Conservation (phyloP, 53 echinoderm and acorn worm genomes). For the Pentamera pediparva region DNA sequence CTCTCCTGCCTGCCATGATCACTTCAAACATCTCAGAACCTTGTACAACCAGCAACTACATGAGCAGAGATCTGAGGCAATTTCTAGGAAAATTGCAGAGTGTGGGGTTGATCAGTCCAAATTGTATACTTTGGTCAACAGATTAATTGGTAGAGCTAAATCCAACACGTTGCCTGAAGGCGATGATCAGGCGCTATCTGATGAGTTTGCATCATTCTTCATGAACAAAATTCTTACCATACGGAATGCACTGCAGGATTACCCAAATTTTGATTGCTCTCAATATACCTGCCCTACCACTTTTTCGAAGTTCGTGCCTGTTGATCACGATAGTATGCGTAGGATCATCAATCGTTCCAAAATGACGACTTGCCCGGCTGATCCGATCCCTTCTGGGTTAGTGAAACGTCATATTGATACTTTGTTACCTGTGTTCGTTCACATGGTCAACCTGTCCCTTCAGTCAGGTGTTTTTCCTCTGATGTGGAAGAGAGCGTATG, state of each 20-base stretch:
- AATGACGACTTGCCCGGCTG: not conserved
- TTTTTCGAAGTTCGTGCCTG: not conserved
- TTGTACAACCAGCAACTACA: not conserved
- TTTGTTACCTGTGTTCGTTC: not conserved
- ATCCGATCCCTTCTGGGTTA: not conserved
- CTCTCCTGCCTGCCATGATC: not conserved
- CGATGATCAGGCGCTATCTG: not conserved
- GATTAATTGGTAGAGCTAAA: not conserved
- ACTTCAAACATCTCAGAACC: not conserved
- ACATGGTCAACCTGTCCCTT: not conserved
- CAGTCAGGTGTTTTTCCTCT: not conserved
- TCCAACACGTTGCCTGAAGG: not conserved
- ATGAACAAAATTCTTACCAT: slow-evolving; percentile 5
- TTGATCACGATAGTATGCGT: not conserved
- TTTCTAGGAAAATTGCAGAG: not conserved
- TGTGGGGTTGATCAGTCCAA: not conserved
- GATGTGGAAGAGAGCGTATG: not conserved
- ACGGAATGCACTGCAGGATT: not conserved
- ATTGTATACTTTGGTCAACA: not conserved
- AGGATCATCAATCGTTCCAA: not conserved
- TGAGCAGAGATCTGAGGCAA: not conserved
- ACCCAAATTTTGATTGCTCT: not conserved
- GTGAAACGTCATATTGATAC: not conserved
- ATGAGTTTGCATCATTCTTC: not conserved
- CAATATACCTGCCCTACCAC: not conserved